Base-by-base conservation (phyloP, 2,113 vertebrate species). In the Phrynosoma platyrhinos region DNA sequence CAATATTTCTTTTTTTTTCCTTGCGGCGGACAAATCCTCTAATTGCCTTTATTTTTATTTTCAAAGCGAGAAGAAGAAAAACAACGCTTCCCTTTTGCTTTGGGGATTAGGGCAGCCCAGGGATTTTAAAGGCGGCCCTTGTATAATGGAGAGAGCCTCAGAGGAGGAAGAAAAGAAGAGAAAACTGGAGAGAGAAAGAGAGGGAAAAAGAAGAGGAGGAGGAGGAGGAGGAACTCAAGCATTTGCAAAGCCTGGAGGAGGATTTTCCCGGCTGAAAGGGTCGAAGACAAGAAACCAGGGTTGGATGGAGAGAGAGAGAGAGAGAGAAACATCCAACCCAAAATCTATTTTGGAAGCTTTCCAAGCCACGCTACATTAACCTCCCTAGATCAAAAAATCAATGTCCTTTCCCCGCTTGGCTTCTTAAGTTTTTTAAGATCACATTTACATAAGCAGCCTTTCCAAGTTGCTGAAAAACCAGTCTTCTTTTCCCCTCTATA, bases 401-500 rank as follows among this genome's bases (percentile, higher is more conserved):
- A 93, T 58, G 79, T 20, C 84, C 71, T 68, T 83, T 55, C 62
- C 81, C n/a, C 81, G 62, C 87, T 94, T 96, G 93, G 30, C 94
- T 90, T 91, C 87, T 55, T 79, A 94, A 74, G 95, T 97, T 95
- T 47, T 47, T 47, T 47, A 47, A 47, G 7, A 92, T 92, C 93
- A 92, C 96, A 96, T 97, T 97, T 97, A 96, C 95, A 96, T 96
- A 97, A 97, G 95, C 93, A 96, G 95, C 92, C 92, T 96, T 96
- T 47, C 47, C 5, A 47, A 47, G 47, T 47, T 7, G 47, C 47
- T 7, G 92, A 95, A 94, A 91, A 47, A 58, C 77, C 20, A 79
- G 88, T 7, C 47, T 47, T 47, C 47, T 7, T 47, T 47, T 47
- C 4, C 47, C 42, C 7, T 7, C 47, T 6, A 1, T 47, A 7